Percentiles rank a stretch among this genome's conserved stretches.
phyloP scores from a whole-genome alignment of 2,888 invertebrate genomes.

The Idaea aversata region DNA sequence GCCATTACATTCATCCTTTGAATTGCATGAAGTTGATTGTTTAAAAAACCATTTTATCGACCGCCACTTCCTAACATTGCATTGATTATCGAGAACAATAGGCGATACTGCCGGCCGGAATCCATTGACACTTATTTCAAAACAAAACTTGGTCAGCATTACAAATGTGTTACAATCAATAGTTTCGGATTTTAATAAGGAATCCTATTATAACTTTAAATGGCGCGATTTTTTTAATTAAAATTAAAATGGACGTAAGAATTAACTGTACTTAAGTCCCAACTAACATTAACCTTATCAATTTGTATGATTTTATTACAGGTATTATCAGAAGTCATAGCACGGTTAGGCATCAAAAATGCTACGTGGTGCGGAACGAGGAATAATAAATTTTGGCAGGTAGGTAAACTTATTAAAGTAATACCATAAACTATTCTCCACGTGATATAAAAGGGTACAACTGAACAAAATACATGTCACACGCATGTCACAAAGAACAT shows the following conservation, averaged over 20 bases:
- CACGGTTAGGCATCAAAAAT: constrained; percentile 75
- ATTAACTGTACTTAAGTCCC: not conserved
- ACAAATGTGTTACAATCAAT: no score
- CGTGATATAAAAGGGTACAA: no score
- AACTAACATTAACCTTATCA: not conserved
- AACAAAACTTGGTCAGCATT: not conserved
- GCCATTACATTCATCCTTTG: not conserved
- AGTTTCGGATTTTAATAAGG: not conserved
- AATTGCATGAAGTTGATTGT: constrained; percentile 12
- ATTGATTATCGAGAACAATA: constrained; percentile 19
- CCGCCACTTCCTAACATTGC: constrained; percentile 21
- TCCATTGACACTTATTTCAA: not conserved
- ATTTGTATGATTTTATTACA: constrained; percentile 28
- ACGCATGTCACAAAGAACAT: no score
- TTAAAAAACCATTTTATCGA: constrained; percentile 13
- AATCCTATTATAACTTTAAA: not conserved
- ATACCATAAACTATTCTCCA: no score
- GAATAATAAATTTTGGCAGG: constrained; percentile 75
- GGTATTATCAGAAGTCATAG: constrained; percentile 77
- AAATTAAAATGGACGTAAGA: not conserved
- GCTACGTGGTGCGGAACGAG: constrained; percentile 78
- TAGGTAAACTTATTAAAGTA: constrained; percentile 24
- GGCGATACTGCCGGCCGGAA: constrained; percentile 5
- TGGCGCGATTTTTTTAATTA: not conserved
- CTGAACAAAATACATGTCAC: no score